Evolutionary conservation across 2,113 vertebrate species (phyloP).

Genomic region (Charadrius vociferus): DNA sequence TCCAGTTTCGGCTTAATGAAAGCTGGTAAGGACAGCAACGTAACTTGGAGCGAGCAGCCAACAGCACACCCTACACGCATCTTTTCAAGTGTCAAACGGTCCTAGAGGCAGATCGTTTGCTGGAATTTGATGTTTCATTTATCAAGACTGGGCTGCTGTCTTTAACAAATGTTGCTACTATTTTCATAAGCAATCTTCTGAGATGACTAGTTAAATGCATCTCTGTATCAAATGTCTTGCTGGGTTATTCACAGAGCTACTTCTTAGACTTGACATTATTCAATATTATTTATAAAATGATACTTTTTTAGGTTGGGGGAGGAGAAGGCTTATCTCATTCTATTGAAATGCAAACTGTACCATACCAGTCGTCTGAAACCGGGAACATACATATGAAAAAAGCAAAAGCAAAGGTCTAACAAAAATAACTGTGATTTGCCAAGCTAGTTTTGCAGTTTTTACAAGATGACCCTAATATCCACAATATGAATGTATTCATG

Average conservation of each 20-base stretch:
- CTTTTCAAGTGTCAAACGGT: slow-evolving; percentile 64
- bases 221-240: slow-evolving; percentile 77
- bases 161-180: slow-evolving; percentile 79
- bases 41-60: neutral
- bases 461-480: slow-evolving; percentile 81
- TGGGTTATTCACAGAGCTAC: slow-evolving; percentile 78
- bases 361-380: slow-evolving; percentile 59
- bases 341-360: slow-evolving; percentile 79
- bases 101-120: slow-evolving; percentile 66
- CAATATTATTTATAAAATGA: slow-evolving; percentile 81
- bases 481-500: slow-evolving; percentile 80
- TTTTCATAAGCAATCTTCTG: slow-evolving; percentile 77
- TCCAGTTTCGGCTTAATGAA: slow-evolving; percentile 68
- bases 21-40: slow-evolving; percentile 27
- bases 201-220: slow-evolving; percentile 76
- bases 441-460: slow-evolving; percentile 77
- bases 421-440: slow-evolving; percentile 76
- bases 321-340: slow-evolving; percentile 76
- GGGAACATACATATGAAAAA: slow-evolving; percentile 56
- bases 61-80: slow-evolving; percentile 37
- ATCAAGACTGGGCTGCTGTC: slow-evolving; percentile 72
- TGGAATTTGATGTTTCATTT: slow-evolving; percentile 77
- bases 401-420: slow-evolving; percentile 75
- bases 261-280: slow-evolving; percentile 76
- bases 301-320: slow-evolving; percentile 71